Base-by-base conservation (phyloP, 2,797 vertebrate genomes). In the Sebastes iracundus region DNA sequence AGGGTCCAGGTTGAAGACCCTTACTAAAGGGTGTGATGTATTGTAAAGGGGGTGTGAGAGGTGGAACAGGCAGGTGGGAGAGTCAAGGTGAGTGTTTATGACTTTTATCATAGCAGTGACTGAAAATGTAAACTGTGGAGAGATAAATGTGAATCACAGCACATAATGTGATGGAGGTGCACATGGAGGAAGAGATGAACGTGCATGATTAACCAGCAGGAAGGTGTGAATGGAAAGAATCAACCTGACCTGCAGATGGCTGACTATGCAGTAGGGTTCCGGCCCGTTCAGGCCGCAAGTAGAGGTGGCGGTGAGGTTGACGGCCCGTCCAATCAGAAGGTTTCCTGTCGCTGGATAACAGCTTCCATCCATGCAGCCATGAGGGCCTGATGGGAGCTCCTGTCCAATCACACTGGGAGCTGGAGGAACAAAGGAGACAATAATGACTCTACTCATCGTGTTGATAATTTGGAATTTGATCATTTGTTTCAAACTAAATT, bases 301-400 rank as follows among this genome's bases (percentile, higher is more conserved):
- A 35, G 97, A 97, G 16, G 96, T 96, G 76, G 96, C 82, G 0
- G 85, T 93, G 38, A 98, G 91, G 78, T 90, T 96, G 71, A 91
- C 63, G 2, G 93, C 93, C 58, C 95, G 90, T n/a, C 96, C 97
- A 84, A 98, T 96, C 79, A 98, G 91, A 63, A 98, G 96, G 90
- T 97, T 97, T 59, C 97, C 96, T 0, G 97, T 96, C 7, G 97
- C 97, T 0, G 96, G 97, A 83, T 97, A 96, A 92, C 97, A 98
- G 86, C 97, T 96, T 27, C 97, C 95, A 0, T 94, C 96, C 1
- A 94, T 91, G 59, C 97, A 96, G 69, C 95, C 95, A 0, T 95
- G 96, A 63, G 94, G 92, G 4, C 79, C 80, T 4, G 97, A 95
- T 0, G 96, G 96, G 10, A 95, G 83, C 16, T 97, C 95, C 88